Evolutionary conservation across 2,888 invertebrate genomes (phyloP).

Genomic region (Scelioninae gen. 2): DNA sequence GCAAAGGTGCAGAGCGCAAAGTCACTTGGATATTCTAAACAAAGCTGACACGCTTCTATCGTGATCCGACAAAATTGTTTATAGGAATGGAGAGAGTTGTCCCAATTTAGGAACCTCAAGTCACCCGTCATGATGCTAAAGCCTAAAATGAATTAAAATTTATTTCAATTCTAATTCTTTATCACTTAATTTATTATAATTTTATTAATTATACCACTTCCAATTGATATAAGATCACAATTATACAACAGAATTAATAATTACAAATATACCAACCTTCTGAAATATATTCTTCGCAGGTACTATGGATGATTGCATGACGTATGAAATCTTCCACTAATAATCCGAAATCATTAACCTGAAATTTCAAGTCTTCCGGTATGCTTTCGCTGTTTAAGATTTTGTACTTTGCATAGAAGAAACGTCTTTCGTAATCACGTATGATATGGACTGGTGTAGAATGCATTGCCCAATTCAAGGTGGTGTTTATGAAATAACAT

Average conservation of each 20-base stretch:
- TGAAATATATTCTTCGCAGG: conserved; percentile 64
- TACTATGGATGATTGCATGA: conserved; percentile 66
- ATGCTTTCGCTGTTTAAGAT: conserved; percentile 49
- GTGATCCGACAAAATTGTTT: conserved; percentile 62
- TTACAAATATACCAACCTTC: conserved; percentile 50
- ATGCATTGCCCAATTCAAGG: conserved; percentile 29
- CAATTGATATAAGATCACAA: too few species aligned
- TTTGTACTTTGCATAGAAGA: conserved; percentile 59
- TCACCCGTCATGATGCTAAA: conserved; percentile 27
- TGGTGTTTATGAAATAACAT: conserved; percentile 60
- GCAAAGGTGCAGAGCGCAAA: conserved; percentile 61
- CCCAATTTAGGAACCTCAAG: conserved; percentile 63
- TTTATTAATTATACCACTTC: too few species aligned
- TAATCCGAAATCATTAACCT: conserved; percentile 52
- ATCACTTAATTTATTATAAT: too few species aligned
- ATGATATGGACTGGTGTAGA: conserved; percentile 57
- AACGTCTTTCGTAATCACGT: conserved; percentile 66
- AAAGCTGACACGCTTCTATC: conserved; percentile 65
- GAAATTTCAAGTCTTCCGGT: conserved; percentile 42
- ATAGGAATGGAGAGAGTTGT: conserved; percentile 45
- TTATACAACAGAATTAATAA: too few species aligned
- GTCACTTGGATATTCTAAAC: conserved; percentile 64
- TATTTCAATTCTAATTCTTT: too few species aligned
- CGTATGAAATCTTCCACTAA: conserved; percentile 64
- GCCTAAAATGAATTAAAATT: conserved; percentile 21